Evolutionary conservation across 2,797 vertebrate genomes (phyloP).

Genomic region (Podarcis lilfordi): DNA sequence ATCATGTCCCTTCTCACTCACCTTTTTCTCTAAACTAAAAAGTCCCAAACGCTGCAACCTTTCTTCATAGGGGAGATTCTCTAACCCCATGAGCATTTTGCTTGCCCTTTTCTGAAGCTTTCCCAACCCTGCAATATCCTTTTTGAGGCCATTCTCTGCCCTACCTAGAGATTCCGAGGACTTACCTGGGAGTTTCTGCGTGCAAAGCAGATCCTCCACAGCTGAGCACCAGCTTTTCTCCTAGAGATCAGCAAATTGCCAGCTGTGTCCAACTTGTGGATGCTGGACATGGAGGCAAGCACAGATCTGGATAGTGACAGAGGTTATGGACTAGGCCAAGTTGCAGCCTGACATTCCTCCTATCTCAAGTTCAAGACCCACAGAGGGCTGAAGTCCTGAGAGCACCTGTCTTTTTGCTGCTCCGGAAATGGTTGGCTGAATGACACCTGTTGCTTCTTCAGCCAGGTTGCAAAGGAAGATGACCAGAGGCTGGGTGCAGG

Average conservation of each 20-base stretch:
- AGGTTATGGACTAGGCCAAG: not conserved
- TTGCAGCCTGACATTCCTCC: not conserved
- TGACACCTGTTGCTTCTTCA: not conserved
- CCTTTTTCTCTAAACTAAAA: no score
- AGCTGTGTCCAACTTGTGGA: not conserved
- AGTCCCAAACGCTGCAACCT: no score
- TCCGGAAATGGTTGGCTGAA: not conserved
- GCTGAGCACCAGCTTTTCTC: not conserved
- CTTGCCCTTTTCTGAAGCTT: no score
- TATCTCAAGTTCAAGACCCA: not conserved
- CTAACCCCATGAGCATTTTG: no score
- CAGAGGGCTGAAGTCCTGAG: not conserved
- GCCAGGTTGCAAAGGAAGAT: rapidly evolving
- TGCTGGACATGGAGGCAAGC: not conserved
- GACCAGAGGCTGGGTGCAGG: not conserved
- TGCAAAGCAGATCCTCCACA: no score
- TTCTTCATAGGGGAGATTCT: no score
- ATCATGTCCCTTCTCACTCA: no score
- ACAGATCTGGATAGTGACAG: not conserved
- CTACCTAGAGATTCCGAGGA: no score
- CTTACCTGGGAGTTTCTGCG: no score
- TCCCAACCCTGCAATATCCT: no score
- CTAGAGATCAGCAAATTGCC: not conserved
- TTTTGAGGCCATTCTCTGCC: no score
- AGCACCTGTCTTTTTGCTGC: no score